Evolutionary conservation across 2,113 vertebrate genomes (phyloP).

Genomic region (Grallaria varia): DNA sequence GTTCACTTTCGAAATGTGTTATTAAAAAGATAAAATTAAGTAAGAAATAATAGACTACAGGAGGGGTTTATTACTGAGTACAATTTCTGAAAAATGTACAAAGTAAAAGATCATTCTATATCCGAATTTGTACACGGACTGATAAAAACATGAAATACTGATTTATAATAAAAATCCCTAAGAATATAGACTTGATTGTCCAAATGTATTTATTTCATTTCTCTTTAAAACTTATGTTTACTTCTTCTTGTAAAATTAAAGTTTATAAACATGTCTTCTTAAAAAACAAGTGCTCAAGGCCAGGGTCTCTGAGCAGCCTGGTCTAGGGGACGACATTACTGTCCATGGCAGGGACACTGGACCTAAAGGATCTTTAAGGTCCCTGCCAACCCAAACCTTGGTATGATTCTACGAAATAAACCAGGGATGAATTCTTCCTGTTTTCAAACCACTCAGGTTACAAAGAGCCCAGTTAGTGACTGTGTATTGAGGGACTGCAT

Average conservation of each 20-base stretch:
- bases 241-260: background rate
- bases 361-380: background rate
- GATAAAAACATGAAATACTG: background rate
- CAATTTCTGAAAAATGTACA: background rate
- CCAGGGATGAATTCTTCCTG: background rate
- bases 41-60: background rate
- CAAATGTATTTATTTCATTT: background rate
- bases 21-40: background rate
- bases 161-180: background rate
- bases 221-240: background rate
- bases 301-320: background rate
- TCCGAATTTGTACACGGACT: background rate
- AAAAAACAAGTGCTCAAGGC: background rate
- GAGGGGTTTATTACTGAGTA: background rate
- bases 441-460: background rate
- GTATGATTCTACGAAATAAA: background rate
- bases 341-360: background rate
- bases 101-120: background rate
- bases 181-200: background rate
- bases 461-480: background rate
- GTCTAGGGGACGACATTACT: background rate
- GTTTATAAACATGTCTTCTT: background rate
- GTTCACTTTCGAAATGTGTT: background rate
- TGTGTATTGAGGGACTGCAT: fast-evolving
- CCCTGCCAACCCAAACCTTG: background rate